These are phyloP conservation scores for Rhagologus leucostigma DNA, from an alignment of 2,113 vertebrate species.

Conservation along the genomic window DNA sequence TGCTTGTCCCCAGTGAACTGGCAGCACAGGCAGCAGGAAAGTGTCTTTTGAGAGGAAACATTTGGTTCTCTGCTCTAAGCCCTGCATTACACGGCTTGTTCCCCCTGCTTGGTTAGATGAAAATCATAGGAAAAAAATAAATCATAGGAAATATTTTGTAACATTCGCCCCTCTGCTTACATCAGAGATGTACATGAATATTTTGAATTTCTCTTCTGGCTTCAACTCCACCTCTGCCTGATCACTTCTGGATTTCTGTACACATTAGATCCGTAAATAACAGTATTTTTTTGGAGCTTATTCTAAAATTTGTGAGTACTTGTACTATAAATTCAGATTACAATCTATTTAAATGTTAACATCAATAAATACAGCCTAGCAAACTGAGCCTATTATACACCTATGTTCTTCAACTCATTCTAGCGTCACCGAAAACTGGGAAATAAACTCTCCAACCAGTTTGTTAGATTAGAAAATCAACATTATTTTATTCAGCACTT, in stretches of 20 bases:
- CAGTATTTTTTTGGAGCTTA: background rate
- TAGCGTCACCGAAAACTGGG: background rate
- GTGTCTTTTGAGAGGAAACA: rapidly evolving
- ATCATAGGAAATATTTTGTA: background rate
- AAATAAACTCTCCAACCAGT: background rate
- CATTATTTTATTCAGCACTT: background rate
- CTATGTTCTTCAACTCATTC: background rate
- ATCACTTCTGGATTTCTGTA: background rate
- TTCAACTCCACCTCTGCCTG: background rate
- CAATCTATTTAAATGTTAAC: background rate
- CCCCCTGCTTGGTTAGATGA: background rate
- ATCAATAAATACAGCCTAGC: background rate
- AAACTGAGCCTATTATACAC: background rate
- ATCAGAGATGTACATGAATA: background rate
- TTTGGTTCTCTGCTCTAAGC: background rate
- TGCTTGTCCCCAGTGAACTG: background rate
- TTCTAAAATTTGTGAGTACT: background rate
- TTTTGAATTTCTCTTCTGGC: background rate
- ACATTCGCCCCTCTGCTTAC: background rate
- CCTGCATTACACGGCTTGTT: rapidly evolving
- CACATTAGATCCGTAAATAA: background rate
- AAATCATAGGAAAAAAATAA: background rate
- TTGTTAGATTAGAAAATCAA: background rate
- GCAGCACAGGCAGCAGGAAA: background rate
- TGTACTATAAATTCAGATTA: background rate